These are phyloP conservation scores for Spheniscus mendiculus DNA, from an alignment of 2,113 vertebrate genomes.

Conservation along the genomic window DNA sequence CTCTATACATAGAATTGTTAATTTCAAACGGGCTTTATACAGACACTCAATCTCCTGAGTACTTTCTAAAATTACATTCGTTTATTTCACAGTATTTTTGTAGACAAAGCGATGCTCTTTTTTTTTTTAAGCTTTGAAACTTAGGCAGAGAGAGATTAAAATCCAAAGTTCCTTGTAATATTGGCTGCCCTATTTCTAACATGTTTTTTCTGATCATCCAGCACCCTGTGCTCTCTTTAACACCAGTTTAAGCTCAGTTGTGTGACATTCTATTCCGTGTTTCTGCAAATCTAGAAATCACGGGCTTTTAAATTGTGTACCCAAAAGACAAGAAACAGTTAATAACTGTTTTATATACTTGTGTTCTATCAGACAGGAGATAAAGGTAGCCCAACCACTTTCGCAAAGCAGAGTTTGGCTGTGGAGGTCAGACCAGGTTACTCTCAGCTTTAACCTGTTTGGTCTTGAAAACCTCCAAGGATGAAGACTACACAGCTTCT, in stretches of 20 bases:
- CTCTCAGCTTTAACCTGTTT: background rate
- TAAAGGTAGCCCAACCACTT: background rate
- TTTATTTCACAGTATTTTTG: slow-evolving; percentile 2
- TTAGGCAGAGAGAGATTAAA: background rate
- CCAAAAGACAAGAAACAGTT: background rate
- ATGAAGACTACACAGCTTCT: background rate
- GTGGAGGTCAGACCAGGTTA: background rate
- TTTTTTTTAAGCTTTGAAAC: background rate
- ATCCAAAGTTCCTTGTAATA: background rate
- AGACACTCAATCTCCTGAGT: background rate
- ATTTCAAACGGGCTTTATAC: background rate
- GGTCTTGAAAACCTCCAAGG: background rate
- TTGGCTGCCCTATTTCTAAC: background rate
- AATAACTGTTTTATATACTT: background rate
- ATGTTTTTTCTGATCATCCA: background rate
- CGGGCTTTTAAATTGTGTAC: background rate
- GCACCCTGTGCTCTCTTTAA: background rate
- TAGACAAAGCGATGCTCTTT: background rate
- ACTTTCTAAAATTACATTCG: background rate
- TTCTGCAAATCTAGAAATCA: background rate
- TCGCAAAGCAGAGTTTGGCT: background rate
- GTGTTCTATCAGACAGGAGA: background rate
- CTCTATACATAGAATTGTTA: background rate
- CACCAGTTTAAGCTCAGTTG: background rate
- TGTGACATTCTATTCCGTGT: background rate